A percentile compares a stretch with the other conserved stretches of the same genome.
These are phyloP conservation scores for Catotricha subobsoleta DNA, from an alignment of 2,888 invertebrate species.

Conservation along the genomic window DNA sequence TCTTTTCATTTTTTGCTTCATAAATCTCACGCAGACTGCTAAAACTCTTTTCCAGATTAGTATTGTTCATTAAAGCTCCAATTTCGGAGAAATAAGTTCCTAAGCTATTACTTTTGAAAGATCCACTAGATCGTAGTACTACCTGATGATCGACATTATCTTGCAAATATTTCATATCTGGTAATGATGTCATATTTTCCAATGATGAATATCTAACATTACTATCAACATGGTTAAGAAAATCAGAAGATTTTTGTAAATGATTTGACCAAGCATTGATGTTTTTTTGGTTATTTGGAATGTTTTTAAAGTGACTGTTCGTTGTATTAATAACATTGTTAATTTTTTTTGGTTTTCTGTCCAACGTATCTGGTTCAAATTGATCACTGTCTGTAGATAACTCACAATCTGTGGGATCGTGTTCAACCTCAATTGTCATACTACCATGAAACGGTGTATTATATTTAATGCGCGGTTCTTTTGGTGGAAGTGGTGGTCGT, in stretches of 20 bases:
- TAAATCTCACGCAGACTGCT: slow-evolving; percentile 57
- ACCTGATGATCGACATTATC: slow-evolving; percentile 30
- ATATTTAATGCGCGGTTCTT: slow-evolving; percentile 35
- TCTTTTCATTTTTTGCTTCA: slow-evolving; percentile 39
- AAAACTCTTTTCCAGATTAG: slow-evolving; percentile 26
- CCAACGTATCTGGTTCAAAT: slow-evolving; percentile 73
- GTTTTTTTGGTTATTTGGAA: slow-evolving; percentile 24
- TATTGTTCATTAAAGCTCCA: slow-evolving; percentile 1
- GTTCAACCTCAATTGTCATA: slow-evolving; percentile 67
- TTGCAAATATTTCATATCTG: slow-evolving; percentile 16
- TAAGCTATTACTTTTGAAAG: slow-evolving; percentile 40
- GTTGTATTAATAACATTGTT: slow-evolving; percentile 17
- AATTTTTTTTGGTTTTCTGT: slow-evolving; percentile 50
- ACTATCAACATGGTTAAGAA: not conserved
- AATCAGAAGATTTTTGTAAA: slow-evolving; percentile 14
- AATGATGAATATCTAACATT: not conserved
- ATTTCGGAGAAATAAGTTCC: slow-evolving; percentile 12
- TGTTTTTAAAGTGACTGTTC: slow-evolving; percentile 17
- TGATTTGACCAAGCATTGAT: slow-evolving; percentile 35
- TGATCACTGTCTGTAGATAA: slow-evolving; percentile 42
- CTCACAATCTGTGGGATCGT: slow-evolving; percentile 61
- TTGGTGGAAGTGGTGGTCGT: slow-evolving; percentile 13
- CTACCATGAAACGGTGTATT: slow-evolving; percentile 50
- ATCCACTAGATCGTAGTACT: slow-evolving; percentile 47
- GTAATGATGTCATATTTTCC: slow-evolving; percentile 19